Evolutionary conservation across 2,888 invertebrate genomes (phyloP), one percentile per base, ranked within the genome.

Genomic region (Athalia rosae): DNA sequence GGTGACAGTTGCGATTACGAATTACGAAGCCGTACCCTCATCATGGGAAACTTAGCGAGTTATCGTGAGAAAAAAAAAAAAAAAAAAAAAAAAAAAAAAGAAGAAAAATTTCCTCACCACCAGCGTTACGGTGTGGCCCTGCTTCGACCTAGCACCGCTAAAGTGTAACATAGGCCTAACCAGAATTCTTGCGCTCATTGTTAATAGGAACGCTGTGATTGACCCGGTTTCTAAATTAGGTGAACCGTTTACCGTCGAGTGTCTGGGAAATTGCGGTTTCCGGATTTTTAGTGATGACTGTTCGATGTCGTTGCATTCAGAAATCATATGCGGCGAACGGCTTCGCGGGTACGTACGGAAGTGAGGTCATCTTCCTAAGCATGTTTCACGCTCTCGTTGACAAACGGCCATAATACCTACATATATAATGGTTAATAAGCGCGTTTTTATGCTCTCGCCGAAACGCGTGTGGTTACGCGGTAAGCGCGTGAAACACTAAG

Each of bases 361-460:
- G 53, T 67, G 67, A 67, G 28, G 45, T 67, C 67, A 67, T 67
- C 53, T 11, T 53, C n/a, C 50, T 50, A 53, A 67, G 53, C 28
- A 53, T 28, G 67, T 50, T 41, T 11, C 9, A 67, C 41, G 53
- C 53, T 50, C 45, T 28, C 28, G 15, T 13, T 41, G 67, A 41
- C 50, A 53, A 67, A 67, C 53, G 45, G n/a, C 50, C n/a, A 28
- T 28, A 28, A 28, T 28, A n/a, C n/a, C n/a, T n/a, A n/a, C n/a
- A 11, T 48, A 28, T 67, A 28, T 8, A 4, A 3, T 41, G 5
- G 66, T 48, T 28, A 11, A 67, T 11, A 28, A 28, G 28, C 28
- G 28, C 2, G 28, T 2, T 28, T 28, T 28, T 28, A 28, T 28
- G 28, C 28, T 28, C 28, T 28, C 28, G 28, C 28, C 28, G 28